A percentile compares a stretch with the other conserved stretches of the same genome.
phyloP scores from a whole-genome alignment of 1,140 invertebrate genomes.

The Panagrolaimus sp. region DNA sequence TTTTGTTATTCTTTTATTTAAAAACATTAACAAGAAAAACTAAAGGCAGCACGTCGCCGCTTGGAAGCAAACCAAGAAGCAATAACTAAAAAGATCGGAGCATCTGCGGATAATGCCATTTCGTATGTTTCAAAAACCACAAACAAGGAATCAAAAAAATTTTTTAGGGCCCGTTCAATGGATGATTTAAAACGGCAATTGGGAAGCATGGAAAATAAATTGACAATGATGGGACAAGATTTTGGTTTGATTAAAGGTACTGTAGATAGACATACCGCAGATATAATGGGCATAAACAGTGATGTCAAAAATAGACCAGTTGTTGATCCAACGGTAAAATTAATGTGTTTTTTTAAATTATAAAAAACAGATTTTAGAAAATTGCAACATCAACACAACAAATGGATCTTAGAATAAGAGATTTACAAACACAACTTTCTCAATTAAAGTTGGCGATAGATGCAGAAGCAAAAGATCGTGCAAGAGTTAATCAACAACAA shows the following conservation, averaged over 20 bases:
- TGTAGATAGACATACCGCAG: slow-evolving; percentile 45
- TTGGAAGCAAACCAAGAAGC: slow-evolving; percentile 49
- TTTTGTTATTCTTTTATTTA: not conserved
- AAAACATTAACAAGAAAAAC: slow-evolving; percentile 17
- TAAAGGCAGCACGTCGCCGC: slow-evolving; percentile 37
- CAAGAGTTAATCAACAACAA: slow-evolving; percentile 23
- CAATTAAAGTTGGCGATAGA: slow-evolving; percentile 47
- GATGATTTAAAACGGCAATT: slow-evolving; percentile 46
- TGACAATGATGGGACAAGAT: slow-evolving; percentile 44
- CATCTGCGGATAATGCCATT: slow-evolving; percentile 24
- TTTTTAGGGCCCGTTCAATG: slow-evolving; percentile 40
- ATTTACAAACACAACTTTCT: slow-evolving; percentile 48
- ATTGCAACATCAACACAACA: slow-evolving; percentile 37
- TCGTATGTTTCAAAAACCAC: slow-evolving; percentile 31
- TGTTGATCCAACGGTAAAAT: slow-evolving; percentile 44
- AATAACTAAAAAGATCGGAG: slow-evolving; percentile 29
- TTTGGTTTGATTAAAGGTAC: slow-evolving; percentile 33
- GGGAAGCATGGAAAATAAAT: slow-evolving; percentile 39
- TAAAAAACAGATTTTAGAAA: slow-evolving; percentile 35
- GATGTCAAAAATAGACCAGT: slow-evolving; percentile 48
- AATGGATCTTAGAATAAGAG: slow-evolving; percentile 44
- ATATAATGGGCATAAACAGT: slow-evolving; percentile 47
- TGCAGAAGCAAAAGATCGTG: slow-evolving; percentile 37
- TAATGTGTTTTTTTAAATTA: not conserved
- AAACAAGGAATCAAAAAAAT: slow-evolving; percentile 8